Conservation (phyloP, 2,113 vertebrate genomes). For the Prunella fulvescens region DNA sequence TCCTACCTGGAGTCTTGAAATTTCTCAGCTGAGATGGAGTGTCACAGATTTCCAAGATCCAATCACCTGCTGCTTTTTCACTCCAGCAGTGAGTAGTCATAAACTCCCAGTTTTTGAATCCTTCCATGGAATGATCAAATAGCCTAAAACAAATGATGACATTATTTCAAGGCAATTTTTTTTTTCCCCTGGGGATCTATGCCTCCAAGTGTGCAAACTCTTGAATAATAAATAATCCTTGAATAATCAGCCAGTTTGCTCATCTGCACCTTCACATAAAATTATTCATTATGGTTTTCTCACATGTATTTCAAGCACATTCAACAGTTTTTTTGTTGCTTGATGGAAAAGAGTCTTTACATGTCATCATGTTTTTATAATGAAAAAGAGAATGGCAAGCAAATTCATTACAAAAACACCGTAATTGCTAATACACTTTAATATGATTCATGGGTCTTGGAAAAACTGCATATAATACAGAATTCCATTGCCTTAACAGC, state of each 20-base stretch:
- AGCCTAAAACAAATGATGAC: conserved; percentile 76
- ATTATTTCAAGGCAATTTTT: neutral
- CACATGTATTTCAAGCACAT: neutral
- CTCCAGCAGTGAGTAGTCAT: conserved; percentile 99
- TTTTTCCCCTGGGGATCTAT: neutral
- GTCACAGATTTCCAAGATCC: conserved; percentile 96
- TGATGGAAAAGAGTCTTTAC: neutral
- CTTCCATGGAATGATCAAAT: conserved; percentile 99
- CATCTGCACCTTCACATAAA: neutral
- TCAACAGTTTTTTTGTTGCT: neutral
- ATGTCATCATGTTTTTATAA: neutral
- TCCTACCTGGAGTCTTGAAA: conserved; percentile 94
- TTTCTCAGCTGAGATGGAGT: conserved; percentile 95
- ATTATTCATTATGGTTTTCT: neutral
- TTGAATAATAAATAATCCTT: neutral
- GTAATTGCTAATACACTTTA: neutral
- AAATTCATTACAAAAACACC: neutral
- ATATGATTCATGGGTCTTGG: neutral
- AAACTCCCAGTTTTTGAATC: conserved; percentile 99
- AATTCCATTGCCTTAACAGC: neutral
- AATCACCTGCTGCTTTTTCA: conserved; percentile 94
- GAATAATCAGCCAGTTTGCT: neutral
- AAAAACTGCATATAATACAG: neutral
- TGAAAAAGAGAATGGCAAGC: neutral
- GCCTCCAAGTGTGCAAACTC: neutral